Percentiles rank a stretch among this genome's conserved stretches.
phyloP scores from a whole-genome alignment of 1,140 invertebrate genomes.

The Schmidtea mediterranea region DNA sequence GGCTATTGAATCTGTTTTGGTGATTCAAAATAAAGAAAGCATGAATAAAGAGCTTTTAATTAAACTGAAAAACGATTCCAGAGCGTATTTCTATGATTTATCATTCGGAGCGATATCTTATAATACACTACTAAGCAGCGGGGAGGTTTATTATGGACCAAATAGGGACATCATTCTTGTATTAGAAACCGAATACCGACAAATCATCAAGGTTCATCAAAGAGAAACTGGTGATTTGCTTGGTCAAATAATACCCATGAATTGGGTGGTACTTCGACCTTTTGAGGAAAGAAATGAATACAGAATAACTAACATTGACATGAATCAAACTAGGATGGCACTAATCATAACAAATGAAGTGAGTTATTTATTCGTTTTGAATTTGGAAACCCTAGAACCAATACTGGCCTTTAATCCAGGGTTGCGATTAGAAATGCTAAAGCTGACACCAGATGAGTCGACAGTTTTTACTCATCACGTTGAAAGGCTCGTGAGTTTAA shows the following conservation, averaged over 20 bases:
- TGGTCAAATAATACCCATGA: conserved; percentile 19
- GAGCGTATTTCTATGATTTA: too few relatives aligned
- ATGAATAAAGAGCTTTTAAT: too few relatives aligned
- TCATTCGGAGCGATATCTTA: too few relatives aligned
- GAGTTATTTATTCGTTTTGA: conserved; percentile 18
- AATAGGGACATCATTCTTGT: too few relatives aligned
- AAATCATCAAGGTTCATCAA: conserved; percentile 12
- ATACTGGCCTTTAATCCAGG: conserved; percentile 16
- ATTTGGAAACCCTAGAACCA: conserved; percentile 13
- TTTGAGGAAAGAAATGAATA: conserved; percentile 13
- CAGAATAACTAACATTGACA: conserved; percentile 12
- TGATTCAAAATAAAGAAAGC: conserved; percentile 8
- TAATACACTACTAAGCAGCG: too few relatives aligned
- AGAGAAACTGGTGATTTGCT: conserved; percentile 15
- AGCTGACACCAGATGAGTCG: conserved; percentile 15
- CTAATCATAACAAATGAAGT: conserved; percentile 15
- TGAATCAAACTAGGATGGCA: conserved; percentile 16
- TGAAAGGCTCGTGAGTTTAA: conserved; percentile 11
- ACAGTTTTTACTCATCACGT: conserved; percentile 18
- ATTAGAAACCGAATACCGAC: not conserved
- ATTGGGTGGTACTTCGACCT: conserved; percentile 15
- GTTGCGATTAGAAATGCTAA: conserved; percentile 14
- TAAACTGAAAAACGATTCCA: too few relatives aligned
- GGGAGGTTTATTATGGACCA: too few relatives aligned
- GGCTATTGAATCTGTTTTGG: conserved; percentile 11